Evolutionary conservation across 2,888 invertebrate genomes (phyloP), one percentile per base, ranked within the genome.

Genomic region (Cryptocephalus primarius): DNA sequence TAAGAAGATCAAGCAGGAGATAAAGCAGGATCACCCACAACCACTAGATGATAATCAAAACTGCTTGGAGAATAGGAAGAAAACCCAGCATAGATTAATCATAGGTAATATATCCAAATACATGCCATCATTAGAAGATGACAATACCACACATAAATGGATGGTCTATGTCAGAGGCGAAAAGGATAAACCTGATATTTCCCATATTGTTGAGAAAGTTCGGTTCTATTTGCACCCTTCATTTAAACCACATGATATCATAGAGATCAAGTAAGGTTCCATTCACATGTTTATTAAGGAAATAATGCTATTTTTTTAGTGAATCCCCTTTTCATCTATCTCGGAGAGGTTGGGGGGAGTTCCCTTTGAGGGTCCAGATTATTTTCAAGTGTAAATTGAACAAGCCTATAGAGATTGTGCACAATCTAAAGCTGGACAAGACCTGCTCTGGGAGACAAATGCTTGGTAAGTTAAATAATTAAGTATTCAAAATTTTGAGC

Each of bases 341-440:
- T 0, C 75, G 90, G 34, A 78, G 88, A 48, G 93, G 93, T 12
- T 93, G 93, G 93, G 93, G 93, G 9, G 92, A 93, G 72, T 93
- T 93, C 71, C 88, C 88, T 0, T 76, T 91, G 6, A 72, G 85
- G 43, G 76, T 91, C 2, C 86, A 88, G 65, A 72, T 93, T 1
- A 85, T 84, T 67, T 93, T 93, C 65, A 72, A 77, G 36, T 80
- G 84, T 46, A 66, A 74, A 8, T 68, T 82, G 11, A 88, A 92
- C 66, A 83, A 88, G 50, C 86, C 89, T 0, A 79, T 88, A 32
- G 81, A 85, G 55, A 72, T 93, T 10, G 78, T 85, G 44, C 93
- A 93, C 68, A 78, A 81, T 57, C 74, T 90, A 56, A 82, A 87
- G 62, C 71, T 93, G 51, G 92, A 93, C 67, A 75, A 84, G 52